Base-by-base conservation (phyloP, 2,113 vertebrate species). In the Zonotrichia leucophrys region DNA sequence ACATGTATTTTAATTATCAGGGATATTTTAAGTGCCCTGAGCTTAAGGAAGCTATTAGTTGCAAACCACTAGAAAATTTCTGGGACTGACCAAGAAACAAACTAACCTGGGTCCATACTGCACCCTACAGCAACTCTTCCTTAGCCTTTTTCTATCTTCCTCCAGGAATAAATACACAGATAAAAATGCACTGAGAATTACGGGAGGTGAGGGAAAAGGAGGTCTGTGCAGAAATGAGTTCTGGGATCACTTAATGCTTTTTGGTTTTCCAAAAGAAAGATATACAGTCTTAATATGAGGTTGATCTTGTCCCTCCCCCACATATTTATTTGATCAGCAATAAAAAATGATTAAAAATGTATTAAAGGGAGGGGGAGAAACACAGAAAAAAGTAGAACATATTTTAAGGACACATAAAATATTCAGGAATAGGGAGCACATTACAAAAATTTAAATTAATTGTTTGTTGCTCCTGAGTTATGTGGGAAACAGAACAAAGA, bases 331-430 rank as follows among this genome's bases (percentile, higher is more conserved):
- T 41, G 3, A 91, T 80, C 47, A 82, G 42, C 47, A 93, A 78
- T 67, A 92, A 79, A 91, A 77, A 74, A 27, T 9, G 11, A 90
- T 56, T 31, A 83, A 88, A 95, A 92, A 89, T 58, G 22, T 30
- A 87, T 56, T 37, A 10, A 21, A 9, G 9, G 35, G 10, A 18
- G 9, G 7, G 2, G 8, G 1, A 2, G 14, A 4, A 37, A 4
- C 49, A 76, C 12, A 73, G 25, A 88, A 77, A 10, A 93, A 86
- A 15, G 12, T 2, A 73, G 46, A 79, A 79, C 12, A 42, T 46
- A 62, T 28, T 85, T 80, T 92, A 80, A 91, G 77, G 58, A 58
- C 41, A 60, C 0, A 0, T 58, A 62, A 92, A 94, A 52, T 62
- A 84, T 66, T 79, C 77, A 85, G 33, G 22, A 89, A 79, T 27